phyloP scores from a whole-genome alignment of 2,888 invertebrate genomes.

The Acanthosepion lycidas region DNA sequence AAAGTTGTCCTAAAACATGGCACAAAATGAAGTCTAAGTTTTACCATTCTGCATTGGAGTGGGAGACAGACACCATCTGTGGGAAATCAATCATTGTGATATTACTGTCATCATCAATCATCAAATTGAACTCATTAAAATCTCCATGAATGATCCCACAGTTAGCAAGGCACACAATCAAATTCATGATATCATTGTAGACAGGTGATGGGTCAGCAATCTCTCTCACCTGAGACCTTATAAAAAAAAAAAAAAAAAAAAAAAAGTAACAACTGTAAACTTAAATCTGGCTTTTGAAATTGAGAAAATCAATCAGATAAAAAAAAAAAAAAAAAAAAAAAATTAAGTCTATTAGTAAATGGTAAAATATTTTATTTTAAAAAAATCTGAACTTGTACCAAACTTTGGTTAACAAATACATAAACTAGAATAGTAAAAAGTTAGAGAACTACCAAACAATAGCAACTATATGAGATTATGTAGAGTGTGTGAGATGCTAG shows the following conservation, averaged over 20 bases:
- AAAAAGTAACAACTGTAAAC: too few species aligned
- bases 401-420: too few species aligned
- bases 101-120: conserved; percentile 84
- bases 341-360: too few species aligned
- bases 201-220: conserved; percentile 83
- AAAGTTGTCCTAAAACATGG: neutral
- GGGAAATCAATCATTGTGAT: conserved; percentile 94
- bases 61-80: conserved; percentile 97
- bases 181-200: conserved; percentile 94
- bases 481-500: too few species aligned
- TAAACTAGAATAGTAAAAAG: too few species aligned
- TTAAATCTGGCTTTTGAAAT: too few species aligned
- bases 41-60: conserved; percentile 90
- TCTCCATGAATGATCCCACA: conserved; percentile 98
- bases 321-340: neutral
- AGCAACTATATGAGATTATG: too few species aligned
- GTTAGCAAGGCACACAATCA: conserved; percentile 91
- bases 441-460: too few species aligned
- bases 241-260: neutral
- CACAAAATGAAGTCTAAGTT: conserved; percentile 56
- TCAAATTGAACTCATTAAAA: conserved; percentile 99
- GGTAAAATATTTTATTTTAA: too few species aligned
- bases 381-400: too few species aligned
- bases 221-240: conserved; percentile 78
- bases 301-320: neutral